Base-by-base conservation (phyloP, 1,140 invertebrate genomes). In the Vanessa atalanta region DNA sequence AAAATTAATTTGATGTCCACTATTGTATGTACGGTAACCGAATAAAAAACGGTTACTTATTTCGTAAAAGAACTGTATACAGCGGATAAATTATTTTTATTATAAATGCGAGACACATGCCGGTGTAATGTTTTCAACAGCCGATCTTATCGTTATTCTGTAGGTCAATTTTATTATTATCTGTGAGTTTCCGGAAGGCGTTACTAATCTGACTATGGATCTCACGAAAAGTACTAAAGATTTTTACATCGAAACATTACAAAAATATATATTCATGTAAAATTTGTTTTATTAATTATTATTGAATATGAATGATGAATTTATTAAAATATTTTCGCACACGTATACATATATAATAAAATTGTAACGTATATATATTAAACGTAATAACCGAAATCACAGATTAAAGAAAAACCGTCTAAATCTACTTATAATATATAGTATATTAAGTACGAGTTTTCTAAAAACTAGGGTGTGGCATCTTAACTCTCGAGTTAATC, bases 101-200 rank as follows among this genome's bases (percentile, higher is more conserved):
- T 20, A 14, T 60, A 14, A 12, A 66, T 47, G 13, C 51, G 23
- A 9, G 64, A 47, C 50, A 53, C 50, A 4, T 70, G 63, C 14
- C 50, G 14, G 47, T 16, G 43, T 66, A 72, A 55, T 60, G 50
- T 68, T 65, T 71, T 68, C 57, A 68, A 68, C 20, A 43, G 12
- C 51, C 48, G 70, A 72, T 72, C 14, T 60, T 72, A 72, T 72
- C 70, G 47, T 16, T 51, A 66, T 43, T 9, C 47, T 47, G 23
- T 66, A 47, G 65, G 65, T 50, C 53, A 53, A 66, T 72, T 72
- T 72, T 72, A 67, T 72, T 72, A 72, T 72, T 50, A 65, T 57
- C 63, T 2, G 47, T 23, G 63, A 37, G 65, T 72, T 57, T 66
- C 53, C 71, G 71, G 71, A 61, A 37, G 26, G 26, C 23, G 53